Percentiles rank a stretch among this genome's conserved stretches.
phyloP scores from a whole-genome alignment of 2,113 vertebrate genomes.

The Marmota flaviventris region DNA sequence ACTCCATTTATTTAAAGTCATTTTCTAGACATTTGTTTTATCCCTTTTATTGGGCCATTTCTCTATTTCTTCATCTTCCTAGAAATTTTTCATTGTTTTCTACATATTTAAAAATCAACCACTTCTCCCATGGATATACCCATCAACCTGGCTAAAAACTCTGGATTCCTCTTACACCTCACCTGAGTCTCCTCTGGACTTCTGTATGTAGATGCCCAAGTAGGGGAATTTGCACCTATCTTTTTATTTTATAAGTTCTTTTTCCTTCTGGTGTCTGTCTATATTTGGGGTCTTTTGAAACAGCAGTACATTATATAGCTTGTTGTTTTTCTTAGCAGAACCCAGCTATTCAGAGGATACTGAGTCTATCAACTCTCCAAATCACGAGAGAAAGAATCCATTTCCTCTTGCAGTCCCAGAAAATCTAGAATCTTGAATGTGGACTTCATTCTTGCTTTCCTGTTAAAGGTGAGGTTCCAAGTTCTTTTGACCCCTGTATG shows the following conservation, averaged over 20 bases:
- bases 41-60: neutral
- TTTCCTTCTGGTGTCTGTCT: neutral
- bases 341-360: too few species aligned
- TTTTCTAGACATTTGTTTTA: neutral
- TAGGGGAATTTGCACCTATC: neutral
- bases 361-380: neutral
- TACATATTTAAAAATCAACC: neutral
- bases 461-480: neutral
- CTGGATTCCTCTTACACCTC: neutral
- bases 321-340: neutral
- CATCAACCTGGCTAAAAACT: neutral
- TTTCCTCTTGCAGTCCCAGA: neutral
- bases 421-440: neutral
- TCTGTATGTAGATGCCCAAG: neutral
- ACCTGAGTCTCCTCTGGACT: neutral
- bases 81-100: neutral
- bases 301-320: neutral
- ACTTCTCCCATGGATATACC: neutral
- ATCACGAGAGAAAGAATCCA: neutral
- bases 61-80: too few species aligned
- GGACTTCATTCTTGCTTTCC: neutral
- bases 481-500: neutral
- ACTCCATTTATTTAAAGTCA: neutral
- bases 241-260: neutral
- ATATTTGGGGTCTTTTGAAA: neutral